Conservation (phyloP, 2,797 vertebrate genomes). For the Parambassis ranga region DNA sequence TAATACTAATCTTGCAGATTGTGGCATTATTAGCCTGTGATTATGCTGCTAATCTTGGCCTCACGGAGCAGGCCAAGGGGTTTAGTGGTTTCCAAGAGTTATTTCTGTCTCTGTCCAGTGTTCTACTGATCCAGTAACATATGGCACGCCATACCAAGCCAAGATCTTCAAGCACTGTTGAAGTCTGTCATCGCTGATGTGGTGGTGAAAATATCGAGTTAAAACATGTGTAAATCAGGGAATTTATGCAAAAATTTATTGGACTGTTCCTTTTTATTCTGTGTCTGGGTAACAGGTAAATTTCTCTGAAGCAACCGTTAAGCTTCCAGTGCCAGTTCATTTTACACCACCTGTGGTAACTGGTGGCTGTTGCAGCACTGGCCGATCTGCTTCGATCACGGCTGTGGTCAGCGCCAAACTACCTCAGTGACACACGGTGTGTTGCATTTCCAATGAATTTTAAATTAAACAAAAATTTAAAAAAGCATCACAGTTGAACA, state of each 20-base stretch:
- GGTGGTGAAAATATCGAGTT: neutral
- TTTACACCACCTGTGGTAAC: neutral
- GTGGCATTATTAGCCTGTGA: constrained; percentile 66
- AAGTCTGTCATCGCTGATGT: constrained; percentile 5
- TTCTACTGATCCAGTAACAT: constrained; percentile 64
- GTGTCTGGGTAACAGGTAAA: neutral
- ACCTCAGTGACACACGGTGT: neutral
- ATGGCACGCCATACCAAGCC: constrained; percentile 38
- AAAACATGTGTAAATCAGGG: neutral
- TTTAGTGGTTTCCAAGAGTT: constrained; percentile 58
- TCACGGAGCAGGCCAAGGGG: constrained; percentile 39
- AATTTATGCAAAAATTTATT: neutral
- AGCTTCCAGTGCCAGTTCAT: neutral
- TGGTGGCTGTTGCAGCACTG: neutral
- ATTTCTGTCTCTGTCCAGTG: constrained; percentile 53
- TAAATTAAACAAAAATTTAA: constrained; percentile 15
- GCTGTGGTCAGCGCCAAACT: neutral
- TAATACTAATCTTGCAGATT: constrained; percentile 62
- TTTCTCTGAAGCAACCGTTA: neutral
- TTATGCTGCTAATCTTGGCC: constrained; percentile 70
- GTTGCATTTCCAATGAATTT: neutral
- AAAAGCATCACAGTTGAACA: neutral
- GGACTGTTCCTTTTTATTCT: neutral
- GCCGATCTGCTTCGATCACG: neutral
- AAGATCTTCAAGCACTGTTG: constrained; percentile 20